phyloP scores from a whole-genome alignment of 1,140 invertebrate species.

The Sweltsa coloradensis region DNA sequence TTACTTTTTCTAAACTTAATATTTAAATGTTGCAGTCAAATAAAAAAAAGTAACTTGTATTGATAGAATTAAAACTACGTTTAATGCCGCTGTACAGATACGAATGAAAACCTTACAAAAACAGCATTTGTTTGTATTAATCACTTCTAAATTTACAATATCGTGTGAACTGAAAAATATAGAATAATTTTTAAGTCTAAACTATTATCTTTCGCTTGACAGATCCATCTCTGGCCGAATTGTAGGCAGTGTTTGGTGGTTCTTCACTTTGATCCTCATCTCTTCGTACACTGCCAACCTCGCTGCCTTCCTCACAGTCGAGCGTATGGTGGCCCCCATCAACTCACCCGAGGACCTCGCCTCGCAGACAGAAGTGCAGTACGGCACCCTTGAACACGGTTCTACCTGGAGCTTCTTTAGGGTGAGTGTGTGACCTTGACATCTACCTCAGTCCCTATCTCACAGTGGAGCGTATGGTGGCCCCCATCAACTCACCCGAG shows the following conservation, averaged over 20 bases:
- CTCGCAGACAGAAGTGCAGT: conserved; percentile 90
- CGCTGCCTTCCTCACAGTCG: conserved; percentile 90
- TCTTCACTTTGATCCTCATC: conserved; percentile 96
- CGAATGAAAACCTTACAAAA: too few relatives aligned
- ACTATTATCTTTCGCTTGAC: too few relatives aligned
- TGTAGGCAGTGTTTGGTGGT: conserved; percentile 97
- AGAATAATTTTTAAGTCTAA: too few relatives aligned
- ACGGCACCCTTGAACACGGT: conserved; percentile 74
- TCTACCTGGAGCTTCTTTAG: conserved; percentile 90
- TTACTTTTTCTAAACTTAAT: too few relatives aligned
- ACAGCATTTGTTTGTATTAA: too few relatives aligned
- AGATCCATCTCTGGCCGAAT: conserved; percentile 88
- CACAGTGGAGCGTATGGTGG: conserved; percentile 86
- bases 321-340: conserved; percentile 87
- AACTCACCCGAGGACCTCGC: conserved; percentile 89
- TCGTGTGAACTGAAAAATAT: too few relatives aligned
- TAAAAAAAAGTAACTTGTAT: too few relatives aligned
- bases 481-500: conserved; percentile 88
- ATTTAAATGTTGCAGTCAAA: too few relatives aligned
- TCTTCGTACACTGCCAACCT: conserved; percentile 98
- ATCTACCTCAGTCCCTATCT: conserved; percentile 94
- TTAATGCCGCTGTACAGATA: too few relatives aligned
- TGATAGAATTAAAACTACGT: too few relatives aligned
- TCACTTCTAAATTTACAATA: too few relatives aligned
- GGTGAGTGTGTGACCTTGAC: too few relatives aligned